Evolutionary conservation across 2,888 invertebrate species (phyloP), one percentile per base, ranked within the genome.

Genomic region (Acleris sparsana): DNA sequence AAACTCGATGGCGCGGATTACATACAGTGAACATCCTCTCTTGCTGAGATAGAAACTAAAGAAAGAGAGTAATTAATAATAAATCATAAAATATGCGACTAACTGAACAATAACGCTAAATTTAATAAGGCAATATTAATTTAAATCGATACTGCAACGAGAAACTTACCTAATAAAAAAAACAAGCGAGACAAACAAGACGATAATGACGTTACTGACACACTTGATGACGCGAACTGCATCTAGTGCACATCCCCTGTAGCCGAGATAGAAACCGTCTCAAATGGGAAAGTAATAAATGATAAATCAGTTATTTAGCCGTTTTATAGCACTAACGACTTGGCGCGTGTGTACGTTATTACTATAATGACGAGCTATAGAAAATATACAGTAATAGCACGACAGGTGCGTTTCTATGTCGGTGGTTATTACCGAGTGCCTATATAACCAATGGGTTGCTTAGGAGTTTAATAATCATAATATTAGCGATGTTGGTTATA

Each of bases 291-390:
- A 59, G 58, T 59, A 59, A 57, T 57, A 29, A 57, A 59, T 59
- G 49, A 53, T 64, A 63, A 62, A 65, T 62, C 61, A 70, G 66
- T 69, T 71, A 70, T 74, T 72, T 72, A 75, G 72, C 62, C 55
- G 62, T 72, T 72, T 71, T 69, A 68, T 70, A 75, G 73, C 63
- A 70, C 72, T 72, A 70, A 73, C 71, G 73, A 71, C 52, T 46
- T 71, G 75, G 73, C 85, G 84, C 87, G 87, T 85, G 85, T 73
- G 60, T 70, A 70, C 77, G 75, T 80, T 74, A 86, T 88, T 87
- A 86, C 80, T 62, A 73, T 88, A 88, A 89, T 86, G 83, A 82
- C 77, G 80, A 53, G 62, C 79, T 82, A 79, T 80, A 84, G 87
- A 87, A 85, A 53, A 67, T 63, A 66, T 63, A 84, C 84, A 82